phyloP scores from a whole-genome alignment of 2,797 vertebrate species.

The Microhierax caerulescens region DNA sequence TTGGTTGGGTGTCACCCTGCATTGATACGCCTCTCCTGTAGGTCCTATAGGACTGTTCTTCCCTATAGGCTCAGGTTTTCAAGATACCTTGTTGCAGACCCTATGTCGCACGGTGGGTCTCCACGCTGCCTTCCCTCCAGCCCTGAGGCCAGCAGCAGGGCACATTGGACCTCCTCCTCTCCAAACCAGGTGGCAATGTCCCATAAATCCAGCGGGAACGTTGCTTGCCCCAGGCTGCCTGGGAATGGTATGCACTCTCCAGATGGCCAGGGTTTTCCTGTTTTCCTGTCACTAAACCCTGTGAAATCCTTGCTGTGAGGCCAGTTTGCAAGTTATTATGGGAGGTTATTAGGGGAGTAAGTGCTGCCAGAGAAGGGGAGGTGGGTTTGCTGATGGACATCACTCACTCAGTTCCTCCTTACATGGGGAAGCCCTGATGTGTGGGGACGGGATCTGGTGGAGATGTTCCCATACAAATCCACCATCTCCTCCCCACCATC shows the following conservation, averaged over 20 bases:
- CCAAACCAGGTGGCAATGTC: background rate
- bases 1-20: background rate
- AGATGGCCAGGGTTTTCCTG: background rate
- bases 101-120: fast-evolving
- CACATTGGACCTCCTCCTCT: background rate
- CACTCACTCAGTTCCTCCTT: background rate
- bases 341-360: background rate
- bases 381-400: background rate
- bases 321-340: background rate
- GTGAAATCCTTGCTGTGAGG: background rate
- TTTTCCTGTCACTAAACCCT: background rate
- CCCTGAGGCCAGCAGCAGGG: background rate
- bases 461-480: background rate
- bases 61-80: background rate
- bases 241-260: background rate
- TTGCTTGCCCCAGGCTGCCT: background rate
- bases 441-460: background rate
- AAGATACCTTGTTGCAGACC: background rate
- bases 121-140: background rate
- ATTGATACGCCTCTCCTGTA: fast-evolving
- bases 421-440: background rate
- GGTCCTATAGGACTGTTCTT: background rate
- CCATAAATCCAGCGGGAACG: background rate
- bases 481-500: background rate
- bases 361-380: background rate